Base-by-base conservation (phyloP, 2,888 invertebrate genomes). In the Chydorus sphaericus region DNA sequence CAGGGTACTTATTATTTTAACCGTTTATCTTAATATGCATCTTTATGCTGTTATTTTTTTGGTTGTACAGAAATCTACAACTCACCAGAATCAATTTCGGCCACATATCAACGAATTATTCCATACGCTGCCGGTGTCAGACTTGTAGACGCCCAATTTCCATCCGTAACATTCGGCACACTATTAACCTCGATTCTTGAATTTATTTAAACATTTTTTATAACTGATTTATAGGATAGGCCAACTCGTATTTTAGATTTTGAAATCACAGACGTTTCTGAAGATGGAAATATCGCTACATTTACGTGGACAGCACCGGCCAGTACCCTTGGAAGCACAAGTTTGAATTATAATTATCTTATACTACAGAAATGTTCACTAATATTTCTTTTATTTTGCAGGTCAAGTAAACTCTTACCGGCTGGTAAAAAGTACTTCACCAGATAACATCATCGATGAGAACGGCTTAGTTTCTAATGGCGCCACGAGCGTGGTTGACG, bases 181-280 rank as follows among this genome's bases (percentile, higher is more conserved):
- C 10, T 33, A 11, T 11, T 33, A 11, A 11, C 10, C 36, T 11
- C 36, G 10, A 11, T 18, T 10, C 18, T 39, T 10, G 16, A 18
- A 39, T 39, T 39, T 10, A 18, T 39, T 18, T 23, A 8, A 39
- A 39, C 33, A 3, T 2, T 52, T n/a, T 10, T 26, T 31, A 31
- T 51, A 8, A 16, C 18, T 20, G 11, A n/a, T 50, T 31, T 33
- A 20, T 23, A 52, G 52, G 36, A 26, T 7, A 20, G 18, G n/a
- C 52, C 52, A n/a, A 20, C 14, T 31, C 52, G 52, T 11, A 52
- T 52, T 4, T 36, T 36, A 26, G 36, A 52, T 36, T 36, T 52
- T 3, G 23, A 1, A 20, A 36, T 36, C 16, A 28, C 28, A 7
- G 18, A 36, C 7, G 1, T 3, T 29, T 2, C 30, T 26, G 23